These are phyloP conservation scores for Luperina nickerlii DNA, from an alignment of 2,888 invertebrate species.

Conservation along the genomic window DNA sequence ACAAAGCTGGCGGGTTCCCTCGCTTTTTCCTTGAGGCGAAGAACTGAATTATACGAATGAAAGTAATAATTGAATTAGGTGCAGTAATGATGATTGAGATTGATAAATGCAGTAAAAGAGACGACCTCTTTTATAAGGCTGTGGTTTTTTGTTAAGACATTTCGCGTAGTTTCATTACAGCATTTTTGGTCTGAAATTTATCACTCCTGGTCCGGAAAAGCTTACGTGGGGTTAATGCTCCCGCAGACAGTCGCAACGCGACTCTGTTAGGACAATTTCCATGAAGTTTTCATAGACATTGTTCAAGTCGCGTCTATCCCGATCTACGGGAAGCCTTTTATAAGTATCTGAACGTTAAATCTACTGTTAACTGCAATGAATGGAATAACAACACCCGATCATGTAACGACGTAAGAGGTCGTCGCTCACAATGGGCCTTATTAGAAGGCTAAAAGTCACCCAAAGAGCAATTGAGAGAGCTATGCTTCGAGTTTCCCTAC, in stretches of 20 bases:
- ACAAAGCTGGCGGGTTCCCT: conserved; percentile 10
- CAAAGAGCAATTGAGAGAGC: too few relatives aligned
- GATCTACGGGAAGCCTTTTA: not conserved
- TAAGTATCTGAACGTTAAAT: not conserved
- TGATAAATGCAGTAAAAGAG: conserved; percentile 7
- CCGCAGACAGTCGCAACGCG: not conserved
- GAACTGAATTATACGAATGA: conserved; percentile 14
- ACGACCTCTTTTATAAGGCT: not conserved
- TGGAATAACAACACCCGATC: not conserved
- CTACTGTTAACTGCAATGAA: not conserved
- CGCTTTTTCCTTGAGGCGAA: conserved; percentile 5
- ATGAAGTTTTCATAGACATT: not conserved
- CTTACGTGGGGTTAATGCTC: not conserved
- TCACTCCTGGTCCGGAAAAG: not conserved
- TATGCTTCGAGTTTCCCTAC: too few relatives aligned
- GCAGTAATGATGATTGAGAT: conserved; percentile 2
- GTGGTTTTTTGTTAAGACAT: not conserved
- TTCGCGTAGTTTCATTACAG: not conserved
- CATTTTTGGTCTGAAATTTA: not conserved
- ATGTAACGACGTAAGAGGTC: not conserved
- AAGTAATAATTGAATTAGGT: conserved; percentile 25
- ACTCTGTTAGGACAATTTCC: not conserved
- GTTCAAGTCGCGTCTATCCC: not conserved
- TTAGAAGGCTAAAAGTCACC: too few relatives aligned
- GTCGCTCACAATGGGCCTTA: too few relatives aligned